phyloP scores from a whole-genome alignment of 2,797 vertebrate species.

The Anableps anableps region DNA sequence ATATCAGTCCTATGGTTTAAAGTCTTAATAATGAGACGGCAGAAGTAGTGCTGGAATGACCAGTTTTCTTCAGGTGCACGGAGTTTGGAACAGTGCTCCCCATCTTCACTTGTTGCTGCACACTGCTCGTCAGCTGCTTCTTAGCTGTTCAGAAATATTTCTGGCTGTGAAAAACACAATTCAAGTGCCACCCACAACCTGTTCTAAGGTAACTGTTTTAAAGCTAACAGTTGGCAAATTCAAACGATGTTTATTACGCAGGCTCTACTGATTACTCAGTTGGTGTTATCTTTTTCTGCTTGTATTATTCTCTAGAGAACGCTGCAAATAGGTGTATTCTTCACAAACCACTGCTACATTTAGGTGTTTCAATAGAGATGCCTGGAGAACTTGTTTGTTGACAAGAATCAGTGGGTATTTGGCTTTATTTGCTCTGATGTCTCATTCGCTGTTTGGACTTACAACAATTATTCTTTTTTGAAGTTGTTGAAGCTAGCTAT shows the following conservation, averaged over 20 bases:
- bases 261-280: neutral
- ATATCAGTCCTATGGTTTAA: too few relatives aligned
- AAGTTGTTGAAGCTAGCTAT: neutral
- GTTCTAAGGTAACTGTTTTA: neutral
- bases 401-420: too few relatives aligned
- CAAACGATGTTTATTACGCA: neutral
- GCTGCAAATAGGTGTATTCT: neutral
- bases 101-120: too few relatives aligned
- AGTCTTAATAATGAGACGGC: too few relatives aligned
- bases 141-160: neutral
- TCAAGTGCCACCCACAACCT: neutral
- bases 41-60: neutral
- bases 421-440: neutral
- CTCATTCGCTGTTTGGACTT: neutral
- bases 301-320: neutral
- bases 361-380: neutral
- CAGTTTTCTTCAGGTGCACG: too few relatives aligned
- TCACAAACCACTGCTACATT: neutral
- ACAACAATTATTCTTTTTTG: neutral
- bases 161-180: neutral
- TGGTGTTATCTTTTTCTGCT: neutral
- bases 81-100: too few relatives aligned
- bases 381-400: neutral
- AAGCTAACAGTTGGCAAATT: too few relatives aligned
- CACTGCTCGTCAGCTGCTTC: neutral